Percentiles rank a stretch among this genome's conserved stretches.
Conservation (phyloP, 1,140 invertebrate species). For the Rhyacophila brunnea region DNA sequence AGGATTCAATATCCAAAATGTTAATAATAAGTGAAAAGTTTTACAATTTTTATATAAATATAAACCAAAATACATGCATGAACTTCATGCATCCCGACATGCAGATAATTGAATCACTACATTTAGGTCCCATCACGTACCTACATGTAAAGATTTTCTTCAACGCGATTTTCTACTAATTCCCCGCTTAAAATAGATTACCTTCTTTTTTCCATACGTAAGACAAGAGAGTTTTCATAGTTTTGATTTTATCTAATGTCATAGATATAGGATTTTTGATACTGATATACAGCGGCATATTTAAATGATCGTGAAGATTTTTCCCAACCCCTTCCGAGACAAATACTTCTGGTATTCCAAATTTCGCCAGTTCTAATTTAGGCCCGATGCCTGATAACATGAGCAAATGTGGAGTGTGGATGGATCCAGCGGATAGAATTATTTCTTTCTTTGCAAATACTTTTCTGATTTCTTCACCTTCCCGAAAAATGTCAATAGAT, state of each 20-base stretch:
- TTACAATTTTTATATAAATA: no score
- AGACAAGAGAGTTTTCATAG: constrained; percentile 55
- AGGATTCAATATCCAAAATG: no score
- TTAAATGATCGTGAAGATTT: constrained; percentile 72
- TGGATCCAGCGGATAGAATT: constrained; percentile 67
- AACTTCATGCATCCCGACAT: no score
- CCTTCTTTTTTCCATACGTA: constrained; percentile 63
- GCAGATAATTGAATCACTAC: no score
- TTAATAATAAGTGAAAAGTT: no score
- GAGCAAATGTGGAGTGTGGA: constrained; percentile 71
- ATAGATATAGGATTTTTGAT: constrained; percentile 61
- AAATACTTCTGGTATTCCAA: constrained; percentile 53
- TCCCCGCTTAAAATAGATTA: no score
- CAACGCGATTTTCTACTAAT: no score
- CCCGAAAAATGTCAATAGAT: constrained; percentile 52
- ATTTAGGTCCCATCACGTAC: no score
- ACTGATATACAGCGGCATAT: constrained; percentile 67
- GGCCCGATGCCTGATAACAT: constrained; percentile 70
- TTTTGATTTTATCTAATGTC: constrained; percentile 62
- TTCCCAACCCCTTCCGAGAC: constrained; percentile 59
- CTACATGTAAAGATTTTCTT: no score
- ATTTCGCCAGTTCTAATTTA: constrained; percentile 46
- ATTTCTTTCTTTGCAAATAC: constrained; percentile 65
- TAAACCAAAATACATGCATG: no score
- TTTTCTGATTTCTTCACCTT: constrained; percentile 43